Evolutionary conservation across 2,888 invertebrate species (phyloP).

Genomic region (Cataglyphis cursor): DNA sequence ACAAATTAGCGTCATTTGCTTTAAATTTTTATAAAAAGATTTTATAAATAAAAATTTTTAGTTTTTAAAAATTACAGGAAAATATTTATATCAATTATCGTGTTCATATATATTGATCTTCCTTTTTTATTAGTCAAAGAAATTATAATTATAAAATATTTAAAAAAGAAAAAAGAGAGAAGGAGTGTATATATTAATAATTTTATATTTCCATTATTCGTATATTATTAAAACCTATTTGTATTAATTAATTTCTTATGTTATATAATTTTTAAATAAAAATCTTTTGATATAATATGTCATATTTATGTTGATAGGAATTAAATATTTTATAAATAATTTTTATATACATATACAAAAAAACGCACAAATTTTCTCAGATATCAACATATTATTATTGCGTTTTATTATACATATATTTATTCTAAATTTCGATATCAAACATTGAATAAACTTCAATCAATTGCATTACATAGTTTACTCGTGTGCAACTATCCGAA

Average conservation of each 20-base stretch:
- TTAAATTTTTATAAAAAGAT: slow-evolving; percentile 22
- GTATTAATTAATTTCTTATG: not conserved
- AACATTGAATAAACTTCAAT: slow-evolving; percentile 21
- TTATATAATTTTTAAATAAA: not conserved
- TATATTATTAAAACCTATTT: not conserved
- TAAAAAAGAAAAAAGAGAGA: not conserved
- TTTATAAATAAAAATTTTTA: not conserved
- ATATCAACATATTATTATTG: not conserved
- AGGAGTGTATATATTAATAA: not conserved
- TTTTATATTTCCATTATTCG: not conserved
- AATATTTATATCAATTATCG: slow-evolving; percentile 2
- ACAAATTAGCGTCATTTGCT: slow-evolving; percentile 28
- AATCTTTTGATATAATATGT: not conserved
- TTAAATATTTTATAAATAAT: slow-evolving; percentile 18
- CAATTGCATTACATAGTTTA: slow-evolving; percentile 8
- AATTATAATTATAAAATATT: not conserved
- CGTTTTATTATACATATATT: not conserved
- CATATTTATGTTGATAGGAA: not conserved
- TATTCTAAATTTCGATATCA: slow-evolving; percentile 10
- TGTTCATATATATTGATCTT: not conserved
- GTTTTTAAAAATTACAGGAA: not conserved
- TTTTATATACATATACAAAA: not conserved
- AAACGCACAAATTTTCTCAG: not conserved
- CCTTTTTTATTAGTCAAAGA: slow-evolving; percentile 1
- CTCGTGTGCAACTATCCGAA: not conserved